Evolutionary conservation across 2,888 invertebrate genomes (phyloP).

Genomic region (Epicampocera succincta): DNA sequence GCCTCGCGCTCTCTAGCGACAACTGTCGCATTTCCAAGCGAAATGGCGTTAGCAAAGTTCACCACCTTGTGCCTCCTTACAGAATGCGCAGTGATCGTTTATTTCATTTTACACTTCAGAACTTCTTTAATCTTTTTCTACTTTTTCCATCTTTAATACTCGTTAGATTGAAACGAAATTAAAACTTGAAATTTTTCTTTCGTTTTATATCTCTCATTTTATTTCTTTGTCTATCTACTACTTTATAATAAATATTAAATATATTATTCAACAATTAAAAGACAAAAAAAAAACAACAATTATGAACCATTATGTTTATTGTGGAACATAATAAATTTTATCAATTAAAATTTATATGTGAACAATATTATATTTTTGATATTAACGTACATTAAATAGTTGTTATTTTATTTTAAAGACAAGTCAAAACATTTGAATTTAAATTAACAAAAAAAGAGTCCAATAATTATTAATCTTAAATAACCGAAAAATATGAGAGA

Average conservation of each 20-base stretch:
- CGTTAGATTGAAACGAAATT: slow-evolving; percentile 33
- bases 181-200: slow-evolving; percentile 56
- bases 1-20: too few species aligned
- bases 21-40: too few species aligned
- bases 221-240: slow-evolving; percentile 54
- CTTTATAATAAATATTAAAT: slow-evolving; percentile 53
- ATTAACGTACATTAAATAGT: slow-evolving; percentile 10
- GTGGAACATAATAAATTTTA: slow-evolving; percentile 14
- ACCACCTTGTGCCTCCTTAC: slow-evolving; percentile 27
- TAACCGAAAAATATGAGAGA: slow-evolving; percentile 9
- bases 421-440: not conserved
- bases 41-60: slow-evolving; percentile 1
- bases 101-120: slow-evolving; percentile 33
- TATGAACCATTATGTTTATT: slow-evolving; percentile 19
- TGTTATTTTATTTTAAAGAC: slow-evolving; percentile 15
- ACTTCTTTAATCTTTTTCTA: slow-evolving; percentile 32
- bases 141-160: slow-evolving; percentile 36
- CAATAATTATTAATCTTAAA: slow-evolving; percentile 27
- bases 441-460: not conserved
- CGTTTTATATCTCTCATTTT: slow-evolving; percentile 31
- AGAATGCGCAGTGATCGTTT: slow-evolving; percentile 61
- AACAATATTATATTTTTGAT: slow-evolving; percentile 7
- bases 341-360: slow-evolving; percentile 9
- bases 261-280: slow-evolving; percentile 35
- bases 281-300: not conserved